phyloP scores from a whole-genome alignment of 2,797 vertebrate genomes.

The Holocentrus rufus region DNA sequence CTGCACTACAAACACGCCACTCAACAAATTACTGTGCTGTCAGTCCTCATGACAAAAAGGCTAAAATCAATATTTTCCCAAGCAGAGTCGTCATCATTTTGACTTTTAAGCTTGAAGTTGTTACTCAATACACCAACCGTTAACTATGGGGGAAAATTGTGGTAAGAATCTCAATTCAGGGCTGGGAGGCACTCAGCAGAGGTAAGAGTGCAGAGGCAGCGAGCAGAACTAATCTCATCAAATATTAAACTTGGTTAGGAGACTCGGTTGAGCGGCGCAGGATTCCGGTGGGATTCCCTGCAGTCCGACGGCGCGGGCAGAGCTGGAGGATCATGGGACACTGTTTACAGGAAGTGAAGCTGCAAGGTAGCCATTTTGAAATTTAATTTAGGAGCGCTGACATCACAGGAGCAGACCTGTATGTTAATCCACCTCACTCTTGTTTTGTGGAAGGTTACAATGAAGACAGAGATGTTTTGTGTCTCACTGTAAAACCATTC shows the following conservation, averaged over 20 bases:
- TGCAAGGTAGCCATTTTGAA: constrained; percentile 53
- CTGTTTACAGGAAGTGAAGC: constrained; percentile 45
- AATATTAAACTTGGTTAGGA: constrained; percentile 83
- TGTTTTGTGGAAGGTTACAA: background rate
- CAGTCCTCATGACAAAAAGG: background rate
- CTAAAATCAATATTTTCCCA: constrained; percentile 27
- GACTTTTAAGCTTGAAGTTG: constrained; percentile 36
- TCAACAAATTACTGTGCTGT: constrained; percentile 7
- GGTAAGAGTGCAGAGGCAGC: constrained; percentile 72
- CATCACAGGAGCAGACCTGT: background rate
- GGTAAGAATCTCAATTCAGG: constrained; percentile 43
- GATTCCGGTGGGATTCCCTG: constrained; percentile 55
- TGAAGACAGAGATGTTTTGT: too few species aligned
- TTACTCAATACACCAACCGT: constrained; percentile 44
- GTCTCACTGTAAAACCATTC: too few species aligned
- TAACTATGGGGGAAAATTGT: constrained; percentile 40
- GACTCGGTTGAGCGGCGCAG: constrained; percentile 64
- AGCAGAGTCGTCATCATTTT: constrained; percentile 7
- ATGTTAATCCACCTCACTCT: background rate
- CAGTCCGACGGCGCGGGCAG: constrained; percentile 46
- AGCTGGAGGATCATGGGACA: constrained; percentile 59
- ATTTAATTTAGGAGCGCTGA: constrained; percentile 5
- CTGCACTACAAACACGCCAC: constrained; percentile 1
- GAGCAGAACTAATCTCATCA: constrained; percentile 87
- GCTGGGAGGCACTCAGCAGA: constrained; percentile 60